phyloP scores from a whole-genome alignment of 2,888 invertebrate genomes.

The Parapristionchus giblindavisi region DNA sequence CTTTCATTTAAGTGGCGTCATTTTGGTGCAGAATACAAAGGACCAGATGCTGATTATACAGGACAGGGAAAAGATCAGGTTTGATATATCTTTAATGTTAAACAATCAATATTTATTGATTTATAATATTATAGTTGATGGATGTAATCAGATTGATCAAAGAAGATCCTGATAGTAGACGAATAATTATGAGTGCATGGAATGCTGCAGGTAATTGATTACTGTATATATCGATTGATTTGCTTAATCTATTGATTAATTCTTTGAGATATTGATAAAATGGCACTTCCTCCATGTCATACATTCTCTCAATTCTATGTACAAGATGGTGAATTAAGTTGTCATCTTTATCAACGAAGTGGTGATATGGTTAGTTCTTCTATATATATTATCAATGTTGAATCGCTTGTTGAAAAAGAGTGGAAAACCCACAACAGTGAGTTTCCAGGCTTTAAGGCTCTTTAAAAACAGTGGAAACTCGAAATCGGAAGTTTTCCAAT shows the following conservation, averaged over 20 bases:
- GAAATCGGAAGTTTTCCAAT: no score
- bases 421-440: no score
- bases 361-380: slow-evolving; percentile 85
- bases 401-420: no score
- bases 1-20: slow-evolving; percentile 82
- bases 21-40: slow-evolving; percentile 88
- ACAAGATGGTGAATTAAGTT: slow-evolving; percentile 82
- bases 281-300: slow-evolving; percentile 97
- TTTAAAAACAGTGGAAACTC: no score
- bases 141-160: slow-evolving; percentile 81
- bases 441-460: no score
- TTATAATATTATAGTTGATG: slow-evolving; percentile 74
- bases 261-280: slow-evolving; percentile 75
- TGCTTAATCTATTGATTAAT: background rate
- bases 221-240: background rate
- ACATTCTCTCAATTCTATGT: slow-evolving; percentile 94
- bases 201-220: slow-evolving; percentile 79
- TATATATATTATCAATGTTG: background rate
- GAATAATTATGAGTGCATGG: slow-evolving; percentile 94
- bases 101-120: background rate
- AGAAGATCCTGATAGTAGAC: slow-evolving; percentile 84
- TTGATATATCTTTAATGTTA: background rate
- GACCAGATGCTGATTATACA: slow-evolving; percentile 83
- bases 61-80: slow-evolving; percentile 36
- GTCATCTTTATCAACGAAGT: slow-evolving; percentile 92